phyloP scores from a whole-genome alignment of 1,140 invertebrate species.

The Ephestia elutella region DNA sequence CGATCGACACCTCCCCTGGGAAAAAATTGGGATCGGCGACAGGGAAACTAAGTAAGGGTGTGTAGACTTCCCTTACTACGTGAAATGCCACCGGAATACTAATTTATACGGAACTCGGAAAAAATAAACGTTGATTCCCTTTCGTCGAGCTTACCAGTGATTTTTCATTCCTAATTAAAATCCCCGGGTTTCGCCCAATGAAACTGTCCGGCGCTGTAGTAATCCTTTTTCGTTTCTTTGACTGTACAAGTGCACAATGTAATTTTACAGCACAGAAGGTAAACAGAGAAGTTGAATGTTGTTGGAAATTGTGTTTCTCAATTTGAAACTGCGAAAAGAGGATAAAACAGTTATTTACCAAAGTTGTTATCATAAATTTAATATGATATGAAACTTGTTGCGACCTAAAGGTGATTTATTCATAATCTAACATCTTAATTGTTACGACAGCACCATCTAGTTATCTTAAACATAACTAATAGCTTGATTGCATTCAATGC shows the following conservation, averaged over 20 bases:
- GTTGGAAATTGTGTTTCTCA: slow-evolving; percentile 6
- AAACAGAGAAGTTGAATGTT: background rate
- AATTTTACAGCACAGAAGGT: background rate
- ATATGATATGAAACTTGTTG: background rate
- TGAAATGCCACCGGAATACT: slow-evolving; percentile 25
- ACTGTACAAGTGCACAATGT: background rate
- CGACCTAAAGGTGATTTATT: background rate
- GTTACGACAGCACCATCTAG: too few species aligned
- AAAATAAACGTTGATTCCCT: slow-evolving; percentile 24
- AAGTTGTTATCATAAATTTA: background rate
- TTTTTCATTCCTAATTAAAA: slow-evolving; percentile 33
- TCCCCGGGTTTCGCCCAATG: slow-evolving; percentile 15
- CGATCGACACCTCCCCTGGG: slow-evolving; percentile 3
- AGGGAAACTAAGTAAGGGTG: slow-evolving; percentile 18
- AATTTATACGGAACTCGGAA: slow-evolving; percentile 26
- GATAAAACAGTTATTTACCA: background rate
- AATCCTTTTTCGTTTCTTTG: slow-evolving; percentile 2
- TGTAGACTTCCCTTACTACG: slow-evolving; percentile 18
- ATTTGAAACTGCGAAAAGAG: slow-evolving; percentile 1
- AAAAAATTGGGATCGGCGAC: slow-evolving; percentile 14
- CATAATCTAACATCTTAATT: background rate
- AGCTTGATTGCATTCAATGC: too few species aligned
- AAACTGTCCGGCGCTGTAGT: slow-evolving; percentile 17
- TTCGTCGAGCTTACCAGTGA: slow-evolving; percentile 17
- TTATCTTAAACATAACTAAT: too few species aligned